Evolutionary conservation across 2,797 vertebrate species (phyloP), one percentile per base, ranked within the genome.

Genomic region (Geotrypetes seraphini): DNA sequence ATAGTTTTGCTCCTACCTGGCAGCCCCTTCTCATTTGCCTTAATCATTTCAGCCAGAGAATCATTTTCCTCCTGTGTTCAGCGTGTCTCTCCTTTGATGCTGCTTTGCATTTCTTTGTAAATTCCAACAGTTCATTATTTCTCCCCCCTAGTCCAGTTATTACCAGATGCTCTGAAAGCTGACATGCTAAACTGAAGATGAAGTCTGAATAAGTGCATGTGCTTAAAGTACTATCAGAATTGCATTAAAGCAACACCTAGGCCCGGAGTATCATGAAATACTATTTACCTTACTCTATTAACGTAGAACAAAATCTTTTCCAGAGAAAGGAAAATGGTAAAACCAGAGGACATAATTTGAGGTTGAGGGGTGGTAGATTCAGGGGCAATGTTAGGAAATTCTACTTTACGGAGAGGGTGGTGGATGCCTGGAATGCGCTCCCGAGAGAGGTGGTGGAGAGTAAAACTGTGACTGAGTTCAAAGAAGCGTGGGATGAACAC

Each of bases 181-280:
- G 50, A 31, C 16, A 28, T 25, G 12, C 19, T 41, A n/a, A 48
- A 31, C 31, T 36, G 22, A 53, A 65, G 51, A 64, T 47, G 39
- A 63, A 68, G 44, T 50, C 55, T 61, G 42, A 40, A 33, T 20
- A 60, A 51, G 41, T 55, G 47, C 33, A 22, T 4, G 7, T 6
- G 5, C 12, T 44, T 50, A 39, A 39, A 52, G 11, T 0, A 0
- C 1, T 1, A 17, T 25, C 25, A 20, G 33, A 22, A 17, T n/a
- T 10, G 10, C 1, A 7, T 5, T 37, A 1, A 55, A 47, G 32
- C 40, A 59, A 46, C 45, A 40, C 28, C 19, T 17, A 45, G 48
- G 59, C 56, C 39, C n/a, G 50, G 16, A 9, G 11, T 35, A 53
- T 51, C 48, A 46, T 43, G 53, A 48, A 53, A 11, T 1, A 4